Percentiles rank a stretch among this genome's conserved stretches.
Conservation (phyloP, 2,113 vertebrate genomes). For the Phyllostomus discolor region DNA sequence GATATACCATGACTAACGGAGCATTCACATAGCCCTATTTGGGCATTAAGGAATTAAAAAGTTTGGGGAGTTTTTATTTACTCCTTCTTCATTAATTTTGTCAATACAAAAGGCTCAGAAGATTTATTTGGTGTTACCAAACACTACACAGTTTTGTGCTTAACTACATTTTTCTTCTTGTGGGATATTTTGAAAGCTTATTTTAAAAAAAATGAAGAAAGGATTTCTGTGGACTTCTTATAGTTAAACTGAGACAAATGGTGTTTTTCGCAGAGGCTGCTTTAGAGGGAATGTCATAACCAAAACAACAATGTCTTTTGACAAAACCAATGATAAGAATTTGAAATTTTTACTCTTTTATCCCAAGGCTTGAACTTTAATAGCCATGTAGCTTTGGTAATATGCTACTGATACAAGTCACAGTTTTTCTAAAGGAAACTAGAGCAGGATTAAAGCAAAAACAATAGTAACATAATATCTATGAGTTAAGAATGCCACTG, state of each 20-base stretch:
- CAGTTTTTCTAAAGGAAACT: neutral
- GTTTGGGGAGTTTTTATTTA: neutral
- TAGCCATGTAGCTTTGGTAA: conserved; percentile 2
- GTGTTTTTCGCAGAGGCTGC: conserved; percentile 39
- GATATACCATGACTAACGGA: neutral
- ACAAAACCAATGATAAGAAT: conserved; percentile 40
- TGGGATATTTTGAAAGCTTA: conserved; percentile 14
- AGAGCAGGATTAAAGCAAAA: conserved; percentile 47
- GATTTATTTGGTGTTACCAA: neutral
- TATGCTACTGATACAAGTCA: conserved; percentile 24
- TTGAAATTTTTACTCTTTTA: conserved; percentile 21
- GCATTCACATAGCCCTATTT: neutral
- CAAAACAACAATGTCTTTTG: conserved; percentile 1
- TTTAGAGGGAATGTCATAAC: conserved; percentile 4
- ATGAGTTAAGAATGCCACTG: neutral
- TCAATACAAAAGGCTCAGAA: neutral
- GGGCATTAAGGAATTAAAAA: neutral
- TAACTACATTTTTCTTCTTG: conserved; percentile 19
- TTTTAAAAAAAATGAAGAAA: conserved; percentile 26
- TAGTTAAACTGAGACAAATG: conserved; percentile 58
- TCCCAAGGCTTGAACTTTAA: conserved; percentile 39
- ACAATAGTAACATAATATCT: conserved; percentile 17
- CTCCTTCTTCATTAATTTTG: neutral
- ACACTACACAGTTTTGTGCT: neutral
- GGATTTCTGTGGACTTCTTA: conserved; percentile 21